Conservation (phyloP, 2,113 vertebrate species). For the Glareola pratincola region DNA sequence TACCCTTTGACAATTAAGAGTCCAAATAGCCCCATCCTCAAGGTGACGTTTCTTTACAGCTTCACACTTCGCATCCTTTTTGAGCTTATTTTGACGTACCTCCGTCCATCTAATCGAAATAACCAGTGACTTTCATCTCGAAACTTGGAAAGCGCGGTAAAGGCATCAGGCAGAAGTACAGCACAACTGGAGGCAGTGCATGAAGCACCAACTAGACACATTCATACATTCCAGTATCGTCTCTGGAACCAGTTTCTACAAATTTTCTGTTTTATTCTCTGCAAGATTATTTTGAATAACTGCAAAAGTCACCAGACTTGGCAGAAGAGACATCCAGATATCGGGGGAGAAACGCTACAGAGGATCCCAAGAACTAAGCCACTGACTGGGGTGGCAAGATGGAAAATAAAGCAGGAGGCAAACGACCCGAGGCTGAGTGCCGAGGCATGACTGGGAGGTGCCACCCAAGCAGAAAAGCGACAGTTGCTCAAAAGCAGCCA, state of each 20-base stretch:
- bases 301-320: not conserved
- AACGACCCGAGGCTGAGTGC: rapidly evolving
- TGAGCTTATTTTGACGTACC: not conserved
- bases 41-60: rapidly evolving
- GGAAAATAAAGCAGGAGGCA: not conserved
- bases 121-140: not conserved
- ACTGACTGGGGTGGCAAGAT: not conserved
- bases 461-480: not conserved
- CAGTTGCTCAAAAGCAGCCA: not conserved
- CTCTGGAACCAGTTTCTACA: not conserved
- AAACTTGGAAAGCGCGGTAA: not conserved
- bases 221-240: rapidly evolving
- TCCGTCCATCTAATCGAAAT: not conserved
- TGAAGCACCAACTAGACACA: not conserved
- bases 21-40: not conserved
- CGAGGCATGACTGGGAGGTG: not conserved
- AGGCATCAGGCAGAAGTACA: not conserved
- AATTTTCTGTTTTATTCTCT: not conserved
- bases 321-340: not conserved
- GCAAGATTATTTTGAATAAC: not conserved
- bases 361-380: not conserved
- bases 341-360: rapidly evolving
- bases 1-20: not conserved
- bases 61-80: not conserved
- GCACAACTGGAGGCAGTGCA: not conserved